Evolutionary conservation across 2,797 vertebrate species (phyloP), one percentile per base, ranked within the genome.

Genomic region (Allochrocebus solatus): DNA sequence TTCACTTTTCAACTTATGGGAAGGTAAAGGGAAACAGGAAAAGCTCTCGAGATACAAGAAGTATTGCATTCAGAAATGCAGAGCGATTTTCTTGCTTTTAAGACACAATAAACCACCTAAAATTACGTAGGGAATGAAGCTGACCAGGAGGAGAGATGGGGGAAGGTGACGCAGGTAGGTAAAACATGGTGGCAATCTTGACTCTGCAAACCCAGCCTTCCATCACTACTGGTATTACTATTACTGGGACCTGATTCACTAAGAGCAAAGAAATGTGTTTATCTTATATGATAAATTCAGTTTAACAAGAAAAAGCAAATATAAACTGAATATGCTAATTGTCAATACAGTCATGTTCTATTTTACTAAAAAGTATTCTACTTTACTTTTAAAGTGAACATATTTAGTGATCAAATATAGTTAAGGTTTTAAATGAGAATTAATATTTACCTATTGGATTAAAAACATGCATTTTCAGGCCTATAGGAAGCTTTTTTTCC

Each of bases 391-490:
- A 83, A 96, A 98, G 97, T 78, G 64, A 90, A 94, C 61, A 19
- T 30, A 84, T 96, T 92, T 91, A 84, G 19, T 61, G 64, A 83
- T 11, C 75, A 84, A 93, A 92, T 82, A 91, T 33, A 72, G 50
- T 80, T 84, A 50, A 83, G 59, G 91, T 96, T 97, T 91, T 26
- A 97, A 97, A 64, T 48, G 0, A 95, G 36, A 67, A 91, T 57
- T 78, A 53, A 43, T 5, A 78, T 98, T 99, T 99, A 99, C 99
- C 99, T 97, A 99, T 98, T 95, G 99, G 98, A 97, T 99, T 99
- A 95, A 99, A 99, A 93, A 99, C 98, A 97, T 99, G 99, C 97
- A 99, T 99, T 95, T 98, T 98, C 96, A 99, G 98, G 97, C 99
- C 99, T 43, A 92, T 0, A 2, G 99, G 99, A 4, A 99, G 99